These are phyloP conservation scores for Protonibea diacanthus DNA, from an alignment of 2,797 vertebrate species.

Conservation along the genomic window DNA sequence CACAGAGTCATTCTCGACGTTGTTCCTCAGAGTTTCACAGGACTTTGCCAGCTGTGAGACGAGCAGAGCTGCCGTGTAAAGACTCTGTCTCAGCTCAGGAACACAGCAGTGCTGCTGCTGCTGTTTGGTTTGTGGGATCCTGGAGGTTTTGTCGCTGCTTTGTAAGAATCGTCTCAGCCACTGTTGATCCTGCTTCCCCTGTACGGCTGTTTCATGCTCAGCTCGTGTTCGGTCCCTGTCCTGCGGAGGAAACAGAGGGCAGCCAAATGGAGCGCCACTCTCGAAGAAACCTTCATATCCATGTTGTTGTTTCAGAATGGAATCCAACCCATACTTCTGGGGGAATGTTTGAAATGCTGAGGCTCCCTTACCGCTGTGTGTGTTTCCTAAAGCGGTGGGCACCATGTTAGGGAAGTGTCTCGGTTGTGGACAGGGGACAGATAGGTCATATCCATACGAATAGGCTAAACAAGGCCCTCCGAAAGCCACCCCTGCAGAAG, in stretches of 20 bases:
- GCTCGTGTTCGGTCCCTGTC: neutral
- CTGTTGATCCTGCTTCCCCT: constrained; percentile 70
- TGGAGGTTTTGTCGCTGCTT: neutral
- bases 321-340: constrained; percentile 1
- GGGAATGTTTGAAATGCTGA: constrained; percentile 4
- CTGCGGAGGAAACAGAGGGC: neutral
- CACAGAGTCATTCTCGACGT: constrained; percentile 69
- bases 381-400: neutral
- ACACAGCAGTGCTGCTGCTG: neutral
- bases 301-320: constrained; percentile 2
- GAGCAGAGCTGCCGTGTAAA: constrained; percentile 71
- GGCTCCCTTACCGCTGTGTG: constrained; percentile 6
- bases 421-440: constrained; percentile 55
- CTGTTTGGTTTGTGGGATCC: neutral
- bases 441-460: constrained; percentile 71
- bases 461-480: constrained; percentile 12
- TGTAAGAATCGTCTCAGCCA: constrained; percentile 77
- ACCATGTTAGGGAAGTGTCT: constrained; percentile 8
- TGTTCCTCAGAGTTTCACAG: constrained; percentile 76
- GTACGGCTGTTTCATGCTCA: constrained; percentile 46
- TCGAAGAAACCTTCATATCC: constrained; percentile 8
- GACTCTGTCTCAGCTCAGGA: constrained; percentile 49
- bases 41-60: constrained; percentile 74
- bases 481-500: constrained; percentile 17
- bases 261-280: neutral